Percentiles rank a stretch among this genome's conserved stretches.
phyloP scores from a whole-genome alignment of 2,888 invertebrate genomes.

The Uloborus plumipes region DNA sequence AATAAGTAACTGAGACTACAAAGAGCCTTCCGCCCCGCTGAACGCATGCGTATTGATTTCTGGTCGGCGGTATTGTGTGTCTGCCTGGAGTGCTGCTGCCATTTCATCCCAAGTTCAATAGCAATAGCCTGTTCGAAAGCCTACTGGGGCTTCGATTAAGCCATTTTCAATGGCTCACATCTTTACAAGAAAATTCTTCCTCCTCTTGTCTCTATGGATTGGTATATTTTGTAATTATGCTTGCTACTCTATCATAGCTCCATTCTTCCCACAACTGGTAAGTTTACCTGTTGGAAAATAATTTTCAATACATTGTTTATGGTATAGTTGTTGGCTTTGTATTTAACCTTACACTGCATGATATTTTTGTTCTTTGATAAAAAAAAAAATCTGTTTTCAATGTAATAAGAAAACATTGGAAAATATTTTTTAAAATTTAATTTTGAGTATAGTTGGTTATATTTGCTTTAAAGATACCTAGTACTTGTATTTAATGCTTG shows the following conservation, averaged over 20 bases:
- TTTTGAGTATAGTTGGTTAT: too few species aligned
- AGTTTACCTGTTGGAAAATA: slow-evolving; percentile 15
- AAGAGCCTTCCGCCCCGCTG: slow-evolving; percentile 24
- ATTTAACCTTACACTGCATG: too few species aligned
- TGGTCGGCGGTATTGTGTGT: slow-evolving; percentile 3
- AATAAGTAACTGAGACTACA: slow-evolving; percentile 42
- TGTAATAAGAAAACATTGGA: too few species aligned
- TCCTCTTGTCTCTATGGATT: slow-evolving; percentile 56
- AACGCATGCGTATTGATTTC: slow-evolving; percentile 32
- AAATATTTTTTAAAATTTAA: too few species aligned
- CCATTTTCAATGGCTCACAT: slow-evolving; percentile 22
- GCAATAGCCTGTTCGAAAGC: background rate
- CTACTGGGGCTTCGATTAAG: too few species aligned
- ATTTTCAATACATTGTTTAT: background rate
- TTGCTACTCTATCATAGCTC: slow-evolving; percentile 64
- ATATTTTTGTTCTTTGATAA: too few species aligned
- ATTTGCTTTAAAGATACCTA: too few species aligned
- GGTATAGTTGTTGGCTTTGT: background rate
- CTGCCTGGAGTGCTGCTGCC: background rate
- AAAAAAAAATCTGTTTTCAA: too few species aligned
- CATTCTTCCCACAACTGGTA: slow-evolving; percentile 64
- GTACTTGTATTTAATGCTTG: too few species aligned
- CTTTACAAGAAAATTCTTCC: slow-evolving; percentile 36
- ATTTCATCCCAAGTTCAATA: slow-evolving; percentile 12
- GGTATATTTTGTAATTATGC: slow-evolving; percentile 66